phyloP scores from a whole-genome alignment of 1,140 invertebrate species.

The Calephelis nemesis region DNA sequence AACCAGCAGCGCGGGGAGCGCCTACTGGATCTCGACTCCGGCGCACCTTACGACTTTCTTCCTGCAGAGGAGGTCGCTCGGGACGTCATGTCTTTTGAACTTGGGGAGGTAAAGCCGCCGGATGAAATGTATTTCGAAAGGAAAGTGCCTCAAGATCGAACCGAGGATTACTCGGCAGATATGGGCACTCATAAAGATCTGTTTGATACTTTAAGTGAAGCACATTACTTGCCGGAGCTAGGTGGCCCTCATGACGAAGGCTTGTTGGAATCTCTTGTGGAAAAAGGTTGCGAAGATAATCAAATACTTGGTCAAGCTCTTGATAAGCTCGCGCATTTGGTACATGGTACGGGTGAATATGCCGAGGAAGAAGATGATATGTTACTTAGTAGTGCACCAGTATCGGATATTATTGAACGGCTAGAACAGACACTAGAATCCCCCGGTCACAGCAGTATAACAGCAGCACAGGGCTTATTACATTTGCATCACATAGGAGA shows the following conservation, averaged over 20 bases:
- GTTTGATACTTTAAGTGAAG: slow-evolving; percentile 76
- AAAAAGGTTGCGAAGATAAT: slow-evolving; percentile 81
- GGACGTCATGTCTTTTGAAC: slow-evolving; percentile 72
- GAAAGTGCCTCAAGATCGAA: slow-evolving; percentile 47
- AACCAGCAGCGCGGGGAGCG: slow-evolving; percentile 63
- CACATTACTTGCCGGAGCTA: slow-evolving; percentile 75
- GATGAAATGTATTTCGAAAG: slow-evolving; percentile 66
- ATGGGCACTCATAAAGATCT: slow-evolving; percentile 70
- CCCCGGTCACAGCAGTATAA: slow-evolving; percentile 67
- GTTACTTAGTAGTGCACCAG: slow-evolving; percentile 72
- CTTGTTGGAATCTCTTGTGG: slow-evolving; percentile 80
- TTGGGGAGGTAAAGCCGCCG: slow-evolving; percentile 55
- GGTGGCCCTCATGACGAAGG: slow-evolving; percentile 79
- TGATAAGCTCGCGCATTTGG: slow-evolving; percentile 69
- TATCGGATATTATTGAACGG: slow-evolving; percentile 80
- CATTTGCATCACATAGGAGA: slow-evolving; percentile 77
- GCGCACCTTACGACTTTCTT: slow-evolving; percentile 56
- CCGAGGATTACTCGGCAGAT: slow-evolving; percentile 56
- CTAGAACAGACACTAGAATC: slow-evolving; percentile 79
- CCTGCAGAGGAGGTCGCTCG: slow-evolving; percentile 62
- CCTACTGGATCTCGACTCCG: slow-evolving; percentile 77
- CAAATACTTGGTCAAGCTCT: slow-evolving; percentile 74
- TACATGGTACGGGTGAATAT: slow-evolving; percentile 73
- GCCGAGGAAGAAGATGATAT: slow-evolving; percentile 81
- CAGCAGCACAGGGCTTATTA: slow-evolving; percentile 67